A percentile compares a stretch with the other conserved stretches of the same genome.
Evolutionary conservation across 2,797 vertebrate genomes (phyloP).

Genomic region (Hippopotamyrus pictus): DNA sequence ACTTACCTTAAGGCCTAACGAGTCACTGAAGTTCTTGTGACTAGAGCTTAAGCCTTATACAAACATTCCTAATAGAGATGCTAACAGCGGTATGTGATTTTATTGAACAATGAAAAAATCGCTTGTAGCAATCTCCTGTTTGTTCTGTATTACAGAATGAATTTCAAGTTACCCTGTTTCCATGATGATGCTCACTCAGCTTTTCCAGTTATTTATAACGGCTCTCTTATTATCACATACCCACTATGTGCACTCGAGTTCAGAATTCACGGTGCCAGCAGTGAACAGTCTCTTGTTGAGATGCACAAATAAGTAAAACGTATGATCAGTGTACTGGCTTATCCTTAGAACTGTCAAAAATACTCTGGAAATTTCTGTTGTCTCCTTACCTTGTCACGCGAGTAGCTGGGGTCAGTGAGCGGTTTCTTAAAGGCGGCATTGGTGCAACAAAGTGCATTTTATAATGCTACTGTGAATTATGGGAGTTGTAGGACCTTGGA

Average conservation of each 20-base stretch:
- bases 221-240: not conserved
- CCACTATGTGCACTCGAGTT: not conserved
- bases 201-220: not conserved
- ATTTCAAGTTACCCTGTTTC: not conserved
- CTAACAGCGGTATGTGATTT: not conserved
- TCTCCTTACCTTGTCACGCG: not conserved
- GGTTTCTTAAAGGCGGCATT: not conserved
- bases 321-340: not conserved
- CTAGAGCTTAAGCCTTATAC: not conserved
- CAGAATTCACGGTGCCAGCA: not conserved
- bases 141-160: not conserved
- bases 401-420: not conserved
- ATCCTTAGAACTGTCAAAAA: not conserved
- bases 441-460: not conserved
- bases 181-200: not conserved
- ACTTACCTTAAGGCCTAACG: not conserved
- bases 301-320: not conserved
- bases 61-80: not conserved
- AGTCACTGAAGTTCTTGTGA: not conserved
- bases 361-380: not conserved
- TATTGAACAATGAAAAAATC: not conserved
- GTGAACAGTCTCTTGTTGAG: not conserved
- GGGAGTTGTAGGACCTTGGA: not conserved
- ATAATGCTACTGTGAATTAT: not conserved
- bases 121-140: not conserved